These are phyloP conservation scores for Accipiter cooperii DNA, from an alignment of 2,113 vertebrate genomes.

Conservation along the genomic window DNA sequence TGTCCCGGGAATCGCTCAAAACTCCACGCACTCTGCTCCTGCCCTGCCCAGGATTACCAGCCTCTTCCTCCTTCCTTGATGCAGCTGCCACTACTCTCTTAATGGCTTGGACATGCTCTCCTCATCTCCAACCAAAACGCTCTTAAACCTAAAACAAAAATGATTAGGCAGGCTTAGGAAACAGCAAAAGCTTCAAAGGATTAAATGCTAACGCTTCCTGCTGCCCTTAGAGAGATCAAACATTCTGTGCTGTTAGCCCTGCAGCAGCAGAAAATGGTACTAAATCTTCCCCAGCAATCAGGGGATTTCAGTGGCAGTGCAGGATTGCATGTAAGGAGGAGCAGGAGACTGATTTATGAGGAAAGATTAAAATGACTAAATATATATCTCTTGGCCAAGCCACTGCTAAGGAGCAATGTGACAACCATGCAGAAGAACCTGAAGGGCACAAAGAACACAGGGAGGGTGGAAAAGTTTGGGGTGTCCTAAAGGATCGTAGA, in stretches of 20 bases:
- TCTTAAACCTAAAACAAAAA: slow-evolving; percentile 47
- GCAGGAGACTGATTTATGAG: neutral
- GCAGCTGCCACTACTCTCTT: neutral
- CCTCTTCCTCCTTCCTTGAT: neutral
- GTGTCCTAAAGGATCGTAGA: neutral
- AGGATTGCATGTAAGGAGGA: neutral
- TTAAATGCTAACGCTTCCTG: slow-evolving; percentile 7
- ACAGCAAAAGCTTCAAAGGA: slow-evolving; percentile 55
- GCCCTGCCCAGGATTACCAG: neutral
- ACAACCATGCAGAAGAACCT: neutral
- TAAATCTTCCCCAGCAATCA: neutral
- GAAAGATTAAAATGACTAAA: neutral
- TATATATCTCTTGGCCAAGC: neutral
- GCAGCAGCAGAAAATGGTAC: neutral
- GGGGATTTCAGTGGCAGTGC: neutral
- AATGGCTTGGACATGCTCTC: neutral
- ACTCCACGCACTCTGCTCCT: neutral
- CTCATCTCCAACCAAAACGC: neutral
- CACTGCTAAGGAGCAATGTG: neutral
- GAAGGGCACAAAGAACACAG: neutral
- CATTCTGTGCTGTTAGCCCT: neutral
- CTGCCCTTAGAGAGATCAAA: slow-evolving; percentile 25
- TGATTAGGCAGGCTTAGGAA: slow-evolving; percentile 55
- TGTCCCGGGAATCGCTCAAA: neutral
- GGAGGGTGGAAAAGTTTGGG: neutral